phyloP scores from a whole-genome alignment of 2,797 vertebrate species.

The Poecilia picta region DNA sequence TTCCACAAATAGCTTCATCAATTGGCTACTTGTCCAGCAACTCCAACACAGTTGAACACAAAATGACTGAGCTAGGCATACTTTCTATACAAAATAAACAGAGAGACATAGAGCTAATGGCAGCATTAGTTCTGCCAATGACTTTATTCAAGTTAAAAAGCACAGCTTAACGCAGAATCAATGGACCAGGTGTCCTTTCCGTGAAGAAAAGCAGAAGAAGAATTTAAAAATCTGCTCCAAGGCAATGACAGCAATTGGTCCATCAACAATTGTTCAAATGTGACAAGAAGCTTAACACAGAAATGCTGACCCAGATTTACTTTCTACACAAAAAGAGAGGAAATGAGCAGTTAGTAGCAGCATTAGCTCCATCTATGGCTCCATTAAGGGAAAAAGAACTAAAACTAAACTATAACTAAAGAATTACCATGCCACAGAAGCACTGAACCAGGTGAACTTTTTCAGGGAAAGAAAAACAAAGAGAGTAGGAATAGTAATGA shows the following conservation, averaged over 20 bases:
- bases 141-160: background rate
- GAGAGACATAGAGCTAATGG: too few species aligned
- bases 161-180: background rate
- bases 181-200: background rate
- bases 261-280: background rate
- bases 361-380: background rate
- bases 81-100: background rate
- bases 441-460: background rate
- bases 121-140: background rate
- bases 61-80: background rate
- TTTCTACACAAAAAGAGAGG: background rate
- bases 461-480: background rate
- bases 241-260: background rate
- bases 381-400: background rate
- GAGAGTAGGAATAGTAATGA: background rate
- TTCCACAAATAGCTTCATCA: background rate
- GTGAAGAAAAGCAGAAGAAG: background rate
- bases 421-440: background rate
- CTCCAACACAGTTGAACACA: background rate
- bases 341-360: background rate
- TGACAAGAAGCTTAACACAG: background rate
- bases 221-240: background rate
- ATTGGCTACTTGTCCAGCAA: background rate
- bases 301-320: background rate
- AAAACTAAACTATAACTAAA: background rate